A percentile compares a stretch with the other conserved stretches of the same genome.
phyloP scores from a whole-genome alignment of 92 coral and sea anemone species.

The Epizoanthus scotinus region DNA sequence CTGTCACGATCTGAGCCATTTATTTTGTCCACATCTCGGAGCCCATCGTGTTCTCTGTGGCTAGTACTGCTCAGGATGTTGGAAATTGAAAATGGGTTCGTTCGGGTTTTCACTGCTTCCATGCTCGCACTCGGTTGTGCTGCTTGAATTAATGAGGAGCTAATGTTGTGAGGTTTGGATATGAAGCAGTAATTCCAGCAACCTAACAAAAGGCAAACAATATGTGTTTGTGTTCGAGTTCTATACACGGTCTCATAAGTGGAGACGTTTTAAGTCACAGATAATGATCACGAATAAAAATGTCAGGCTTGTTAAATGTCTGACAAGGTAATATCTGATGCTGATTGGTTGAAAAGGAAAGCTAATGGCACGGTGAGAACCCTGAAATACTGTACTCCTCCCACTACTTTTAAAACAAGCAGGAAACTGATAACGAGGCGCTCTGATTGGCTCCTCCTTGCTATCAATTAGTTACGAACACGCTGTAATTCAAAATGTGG shows the following conservation, averaged over 20 bases:
- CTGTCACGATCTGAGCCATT: slow-evolving; percentile 17
- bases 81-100: slow-evolving; percentile 96
- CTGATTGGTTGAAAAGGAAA: slow-evolving; percentile 80
- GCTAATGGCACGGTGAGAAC: slow-evolving; percentile 98
- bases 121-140: slow-evolving; percentile 52
- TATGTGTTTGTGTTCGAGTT: slow-evolving; percentile 89
- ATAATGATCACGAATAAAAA: slow-evolving; percentile 99
- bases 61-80: slow-evolving; percentile 73
- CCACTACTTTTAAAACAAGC: slow-evolving; percentile 87
- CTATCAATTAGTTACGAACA: slow-evolving; percentile 92
- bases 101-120: slow-evolving; percentile 80
- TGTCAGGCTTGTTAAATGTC: slow-evolving; percentile 99
- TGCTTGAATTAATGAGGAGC: slow-evolving; percentile 66
- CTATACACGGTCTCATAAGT: slow-evolving; percentile 95
- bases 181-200: slow-evolving; percentile 73
- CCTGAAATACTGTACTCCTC: slow-evolving; percentile 95
- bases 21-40: slow-evolving; percentile 29
- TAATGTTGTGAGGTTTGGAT: slow-evolving; percentile 52
- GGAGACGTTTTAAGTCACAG: slow-evolving; percentile 99
- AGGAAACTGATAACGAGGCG: slow-evolving; percentile 72
- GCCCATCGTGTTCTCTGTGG: slow-evolving; percentile 39
- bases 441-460: slow-evolving; percentile 84
- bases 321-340: slow-evolving; percentile 76
- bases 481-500: slow-evolving; percentile 95
- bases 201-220: slow-evolving; percentile 96